Base-by-base conservation (phyloP, 2,113 vertebrate species). In the Prolemur simus region DNA sequence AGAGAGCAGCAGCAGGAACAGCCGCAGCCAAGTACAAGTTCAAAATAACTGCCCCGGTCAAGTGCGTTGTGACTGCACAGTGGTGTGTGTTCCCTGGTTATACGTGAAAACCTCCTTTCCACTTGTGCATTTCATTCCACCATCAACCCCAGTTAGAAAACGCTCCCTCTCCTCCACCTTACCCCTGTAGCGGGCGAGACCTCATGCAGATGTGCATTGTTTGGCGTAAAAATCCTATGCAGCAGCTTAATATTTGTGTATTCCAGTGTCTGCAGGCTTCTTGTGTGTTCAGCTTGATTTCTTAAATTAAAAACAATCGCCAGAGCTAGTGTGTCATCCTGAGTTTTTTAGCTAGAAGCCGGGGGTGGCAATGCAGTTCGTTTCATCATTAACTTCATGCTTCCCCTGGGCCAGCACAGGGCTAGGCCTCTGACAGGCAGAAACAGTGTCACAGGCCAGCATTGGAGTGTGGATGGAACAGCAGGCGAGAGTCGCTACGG, bases 261-360 rank as follows among this genome's bases (percentile, higher is more conserved):
- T 66, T 63, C 39, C 71, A 39, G 54, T 93, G 91, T 88, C n/a
- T 63, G 68, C 37, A 83, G 80, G 77, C 88, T 95, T 66, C 82
- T 85, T 68, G n/a, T 92, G n/a, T 69, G 58, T 92, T 66, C 39
- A 63, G 0, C 83, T 86, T 37, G 60, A 32, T 83, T 95, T 94
- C 80, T 12, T 81, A 37, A 89, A 98, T 97, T 98, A 97, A 98
- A 97, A 81, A 13, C 47, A 13, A 1, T 76, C 45, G 15, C 80
- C 29, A 73, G 69, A 95, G 37, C n/a, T 52, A 45, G 12, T 29
- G 1, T 18, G 14, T 49, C 5, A 18, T 52, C 37, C 47, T 86
- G 60, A 34, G 8, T 90, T 66, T 91, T 96, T 69, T 60, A 74
- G 58, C 60, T 21, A 13, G 47, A 42, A 34, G 4, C 0, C 34